phyloP scores from a whole-genome alignment of 2,888 invertebrate species.

The Cantharis flavilabris region DNA sequence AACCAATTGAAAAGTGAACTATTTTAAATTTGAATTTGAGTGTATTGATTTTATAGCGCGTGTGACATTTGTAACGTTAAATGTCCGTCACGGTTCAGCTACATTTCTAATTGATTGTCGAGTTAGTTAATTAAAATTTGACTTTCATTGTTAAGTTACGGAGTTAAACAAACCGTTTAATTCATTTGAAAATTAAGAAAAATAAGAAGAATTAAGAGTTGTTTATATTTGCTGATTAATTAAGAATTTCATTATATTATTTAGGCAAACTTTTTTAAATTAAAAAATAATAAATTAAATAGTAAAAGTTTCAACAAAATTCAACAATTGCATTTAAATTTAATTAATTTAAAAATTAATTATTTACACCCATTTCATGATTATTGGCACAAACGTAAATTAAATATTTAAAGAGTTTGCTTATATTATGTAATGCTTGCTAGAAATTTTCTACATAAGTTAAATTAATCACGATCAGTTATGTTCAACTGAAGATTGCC shows the following conservation, averaged over 20 bases:
- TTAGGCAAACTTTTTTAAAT: no score
- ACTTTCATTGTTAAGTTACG: constrained; percentile 7
- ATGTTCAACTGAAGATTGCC: no score
- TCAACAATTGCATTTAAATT: no score
- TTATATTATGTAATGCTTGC: no score
- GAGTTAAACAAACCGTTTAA: constrained; percentile 2
- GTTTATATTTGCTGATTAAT: background rate
- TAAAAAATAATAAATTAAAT: no score
- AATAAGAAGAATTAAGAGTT: background rate
- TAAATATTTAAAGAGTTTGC: no score
- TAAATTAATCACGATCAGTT: no score
- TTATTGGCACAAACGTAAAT: no score
- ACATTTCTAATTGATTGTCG: constrained; percentile 29
- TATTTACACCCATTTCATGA: no score
- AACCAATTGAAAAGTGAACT: background rate
- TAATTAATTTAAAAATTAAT: no score
- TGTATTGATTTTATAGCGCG: constrained; percentile 11
- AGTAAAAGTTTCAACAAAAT: no score
- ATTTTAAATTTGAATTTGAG: background rate
- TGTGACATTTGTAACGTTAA: constrained; percentile 26
- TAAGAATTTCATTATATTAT: background rate
- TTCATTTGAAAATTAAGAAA: background rate
- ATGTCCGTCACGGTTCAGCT: constrained; percentile 27
- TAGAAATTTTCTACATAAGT: no score
- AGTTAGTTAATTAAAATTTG: constrained; percentile 30